Evolutionary conservation across 2,888 invertebrate species (phyloP).

Genomic region (Diogma glabrata): DNA sequence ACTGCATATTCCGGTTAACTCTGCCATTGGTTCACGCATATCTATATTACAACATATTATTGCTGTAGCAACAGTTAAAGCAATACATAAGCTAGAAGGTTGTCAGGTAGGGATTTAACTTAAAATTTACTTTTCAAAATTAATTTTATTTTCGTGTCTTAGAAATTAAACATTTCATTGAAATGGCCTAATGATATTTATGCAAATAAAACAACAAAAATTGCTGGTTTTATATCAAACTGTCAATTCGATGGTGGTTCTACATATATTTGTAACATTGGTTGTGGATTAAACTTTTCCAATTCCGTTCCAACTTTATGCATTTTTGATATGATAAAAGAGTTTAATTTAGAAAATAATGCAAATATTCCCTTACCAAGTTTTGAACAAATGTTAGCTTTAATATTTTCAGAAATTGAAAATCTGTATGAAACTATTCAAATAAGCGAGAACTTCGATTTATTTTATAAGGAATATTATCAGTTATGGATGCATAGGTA

Average conservation of each 20-base stretch:
- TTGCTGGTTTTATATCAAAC: constrained; percentile 80
- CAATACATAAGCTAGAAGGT: constrained; percentile 54
- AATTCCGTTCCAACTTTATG: constrained; percentile 80
- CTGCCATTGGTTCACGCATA: constrained; percentile 50
- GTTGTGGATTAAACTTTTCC: constrained; percentile 76
- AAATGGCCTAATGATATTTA: constrained; percentile 99
- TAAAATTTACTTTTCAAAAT: too few species aligned
- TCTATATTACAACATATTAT: constrained; percentile 79
- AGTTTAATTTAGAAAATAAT: constrained; percentile 47
- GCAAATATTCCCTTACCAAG: constrained; percentile 47
- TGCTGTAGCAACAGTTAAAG: constrained; percentile 70
- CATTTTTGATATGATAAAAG: constrained; percentile 71
- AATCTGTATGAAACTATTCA: constrained; percentile 51
- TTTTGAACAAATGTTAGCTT: constrained; percentile 57
- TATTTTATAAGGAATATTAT: constrained; percentile 61
- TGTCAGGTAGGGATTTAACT: constrained; percentile 59
- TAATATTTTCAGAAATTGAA: constrained; percentile 63
- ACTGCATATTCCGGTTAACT: constrained; percentile 48
- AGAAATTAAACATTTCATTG: constrained; percentile 56
- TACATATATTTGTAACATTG: constrained; percentile 61
- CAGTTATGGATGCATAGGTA: constrained; percentile 88
- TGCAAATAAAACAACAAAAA: constrained; percentile 62
- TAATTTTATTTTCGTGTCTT: too few species aligned
- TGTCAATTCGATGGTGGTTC: constrained; percentile 44
- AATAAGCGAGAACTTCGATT: constrained; percentile 40